Percentiles rank a stretch among this genome's conserved stretches.
phyloP scores from a whole-genome alignment of 1,140 invertebrate species.

The Lepeophtheirus salmonis region DNA sequence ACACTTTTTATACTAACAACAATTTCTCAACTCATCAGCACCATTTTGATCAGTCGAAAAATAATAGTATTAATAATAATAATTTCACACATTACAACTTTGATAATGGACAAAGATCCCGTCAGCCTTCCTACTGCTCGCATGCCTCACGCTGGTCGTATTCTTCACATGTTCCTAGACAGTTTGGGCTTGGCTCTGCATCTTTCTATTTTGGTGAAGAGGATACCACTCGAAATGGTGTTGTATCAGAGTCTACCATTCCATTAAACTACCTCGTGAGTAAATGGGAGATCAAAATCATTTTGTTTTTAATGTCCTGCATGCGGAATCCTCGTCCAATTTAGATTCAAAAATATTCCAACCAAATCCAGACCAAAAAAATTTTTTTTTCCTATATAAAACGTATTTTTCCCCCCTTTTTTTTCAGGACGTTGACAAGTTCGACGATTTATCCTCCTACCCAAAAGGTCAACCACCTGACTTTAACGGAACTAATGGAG shows the following conservation, averaged over 20 bases:
- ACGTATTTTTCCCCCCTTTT: too few species aligned
- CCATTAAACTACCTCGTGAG: background rate
- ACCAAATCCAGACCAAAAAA: too few species aligned
- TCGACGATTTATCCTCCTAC: background rate
- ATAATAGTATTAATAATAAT: background rate
- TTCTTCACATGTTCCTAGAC: slow-evolving; percentile 53
- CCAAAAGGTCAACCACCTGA: background rate
- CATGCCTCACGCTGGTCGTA: slow-evolving; percentile 43
- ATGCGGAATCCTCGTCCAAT: too few species aligned
- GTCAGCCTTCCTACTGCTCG: slow-evolving; percentile 12
- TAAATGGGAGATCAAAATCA: background rate
- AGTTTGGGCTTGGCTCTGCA: background rate
- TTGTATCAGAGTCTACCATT: background rate
- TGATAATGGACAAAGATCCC: background rate
- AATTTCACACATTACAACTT: background rate
- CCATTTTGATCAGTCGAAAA: too few species aligned
- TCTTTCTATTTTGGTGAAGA: too few species aligned
- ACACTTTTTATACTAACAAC: background rate
- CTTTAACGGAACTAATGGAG: background rate
- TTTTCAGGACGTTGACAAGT: background rate
- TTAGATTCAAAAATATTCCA: too few species aligned
- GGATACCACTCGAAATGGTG: background rate
- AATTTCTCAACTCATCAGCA: background rate
- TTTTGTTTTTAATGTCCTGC: too few species aligned
- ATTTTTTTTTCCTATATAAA: too few species aligned